Percentiles rank a stretch among this genome's conserved stretches.
phyloP scores from a whole-genome alignment of 2,888 invertebrate genomes.

The Rhyacophila evoluta region DNA sequence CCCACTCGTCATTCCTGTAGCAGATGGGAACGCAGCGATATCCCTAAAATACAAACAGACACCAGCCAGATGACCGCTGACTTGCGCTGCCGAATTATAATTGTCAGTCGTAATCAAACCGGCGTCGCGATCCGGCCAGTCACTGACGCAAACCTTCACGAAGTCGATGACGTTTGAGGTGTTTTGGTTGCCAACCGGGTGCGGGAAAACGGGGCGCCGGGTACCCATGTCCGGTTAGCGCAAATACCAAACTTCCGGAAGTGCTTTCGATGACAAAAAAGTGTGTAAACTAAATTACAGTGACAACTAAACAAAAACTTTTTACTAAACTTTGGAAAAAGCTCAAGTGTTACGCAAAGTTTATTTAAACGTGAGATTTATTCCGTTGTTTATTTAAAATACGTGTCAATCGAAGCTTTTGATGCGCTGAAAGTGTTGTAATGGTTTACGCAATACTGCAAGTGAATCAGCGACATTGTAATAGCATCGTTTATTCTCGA shows the following conservation, averaged over 20 bases:
- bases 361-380: not conserved
- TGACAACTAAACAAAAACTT: not conserved
- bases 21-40: conserved; percentile 31
- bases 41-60: conserved; percentile 38
- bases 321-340: not conserved
- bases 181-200: not conserved
- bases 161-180: not conserved
- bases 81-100: not conserved
- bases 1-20: conserved; percentile 10
- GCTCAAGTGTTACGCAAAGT: not conserved
- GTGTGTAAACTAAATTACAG: not conserved
- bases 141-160: not conserved
- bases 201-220: not conserved
- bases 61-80: conserved; percentile 13
- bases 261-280: not conserved
- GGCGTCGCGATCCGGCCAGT: not conserved
- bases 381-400: not conserved
- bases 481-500: not conserved
- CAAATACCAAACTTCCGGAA: conserved; percentile 1
- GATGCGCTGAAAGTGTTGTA: not conserved
- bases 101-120: conserved; percentile 1
- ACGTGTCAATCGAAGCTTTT: not conserved
- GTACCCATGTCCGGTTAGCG: not conserved
- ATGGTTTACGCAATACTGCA: not conserved
- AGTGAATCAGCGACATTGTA: not conserved